These are phyloP conservation scores for Egretta garzetta DNA, from an alignment of 2,113 vertebrate species.

Conservation along the genomic window DNA sequence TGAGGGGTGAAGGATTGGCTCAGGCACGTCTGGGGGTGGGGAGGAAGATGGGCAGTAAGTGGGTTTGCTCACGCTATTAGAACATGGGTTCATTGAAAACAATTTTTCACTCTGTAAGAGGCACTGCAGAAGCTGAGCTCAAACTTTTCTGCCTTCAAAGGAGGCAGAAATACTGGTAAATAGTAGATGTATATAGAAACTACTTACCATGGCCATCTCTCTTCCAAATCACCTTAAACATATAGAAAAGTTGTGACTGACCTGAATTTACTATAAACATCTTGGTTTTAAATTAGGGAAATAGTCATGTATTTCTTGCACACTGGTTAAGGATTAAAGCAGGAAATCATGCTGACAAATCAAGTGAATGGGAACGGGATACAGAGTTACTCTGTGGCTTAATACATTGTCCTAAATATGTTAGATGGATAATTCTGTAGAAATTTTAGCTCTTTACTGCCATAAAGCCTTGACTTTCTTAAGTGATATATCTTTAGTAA, in stretches of 20 bases:
- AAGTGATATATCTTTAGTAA: slow-evolving; percentile 13
- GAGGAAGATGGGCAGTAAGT: not conserved
- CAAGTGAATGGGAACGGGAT: not conserved
- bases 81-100: not conserved
- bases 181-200: not conserved
- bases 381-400: not conserved
- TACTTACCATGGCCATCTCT: not conserved
- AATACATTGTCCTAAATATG: not conserved
- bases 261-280: not conserved
- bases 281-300: not conserved
- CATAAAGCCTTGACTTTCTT: not conserved
- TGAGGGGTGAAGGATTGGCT: not conserved
- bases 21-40: not conserved
- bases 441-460: slow-evolving; percentile 1
- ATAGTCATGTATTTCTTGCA: not conserved
- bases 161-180: not conserved
- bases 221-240: not conserved
- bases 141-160: not conserved
- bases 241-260: not conserved
- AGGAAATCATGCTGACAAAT: slow-evolving; percentile 5
- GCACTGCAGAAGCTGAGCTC: not conserved
- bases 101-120: not conserved
- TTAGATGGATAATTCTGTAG: not conserved
- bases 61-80: not conserved
- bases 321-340: not conserved